phyloP scores from a whole-genome alignment of 2,888 invertebrate species.

The Neria commutata region DNA sequence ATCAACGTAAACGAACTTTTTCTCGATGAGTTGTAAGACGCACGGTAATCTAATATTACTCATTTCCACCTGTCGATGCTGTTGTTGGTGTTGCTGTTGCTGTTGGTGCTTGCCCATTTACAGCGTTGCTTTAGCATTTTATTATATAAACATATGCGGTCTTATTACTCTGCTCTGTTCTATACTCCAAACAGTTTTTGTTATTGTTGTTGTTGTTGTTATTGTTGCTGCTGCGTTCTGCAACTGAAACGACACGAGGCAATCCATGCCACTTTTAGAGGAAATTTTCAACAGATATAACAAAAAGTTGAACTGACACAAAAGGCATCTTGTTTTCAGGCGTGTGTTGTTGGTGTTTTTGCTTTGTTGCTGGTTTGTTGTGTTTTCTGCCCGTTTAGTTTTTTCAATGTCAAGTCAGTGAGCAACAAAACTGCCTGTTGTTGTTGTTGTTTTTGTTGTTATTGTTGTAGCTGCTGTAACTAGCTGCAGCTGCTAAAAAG shows the following conservation, averaged over 20 bases:
- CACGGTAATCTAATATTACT: background rate
- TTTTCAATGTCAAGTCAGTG: background rate
- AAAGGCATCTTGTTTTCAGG: conserved; percentile 43
- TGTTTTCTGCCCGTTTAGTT: too few species aligned
- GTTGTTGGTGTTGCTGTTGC: background rate
- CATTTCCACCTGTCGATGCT: background rate
- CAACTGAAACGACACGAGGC: too few species aligned
- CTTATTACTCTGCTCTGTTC: background rate
- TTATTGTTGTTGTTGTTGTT: background rate
- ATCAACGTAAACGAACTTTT: too few species aligned
- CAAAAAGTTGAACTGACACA: conserved; percentile 47
- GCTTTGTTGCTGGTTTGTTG: too few species aligned
- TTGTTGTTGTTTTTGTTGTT: too few species aligned
- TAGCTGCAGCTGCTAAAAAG: too few species aligned
- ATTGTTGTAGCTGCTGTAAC: too few species aligned
- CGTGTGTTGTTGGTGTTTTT: conserved; percentile 6
- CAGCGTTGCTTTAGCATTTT: background rate
- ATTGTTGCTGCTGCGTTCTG: too few species aligned
- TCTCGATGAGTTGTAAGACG: background rate
- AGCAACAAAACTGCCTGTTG: background rate
- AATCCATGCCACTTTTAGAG: too few species aligned
- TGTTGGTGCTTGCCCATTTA: background rate
- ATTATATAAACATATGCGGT: background rate
- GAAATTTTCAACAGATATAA: background rate
- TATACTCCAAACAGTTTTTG: background rate